Evolutionary conservation across 2,797 vertebrate species (phyloP).

Genomic region (Gymnothorax reevesii): DNA sequence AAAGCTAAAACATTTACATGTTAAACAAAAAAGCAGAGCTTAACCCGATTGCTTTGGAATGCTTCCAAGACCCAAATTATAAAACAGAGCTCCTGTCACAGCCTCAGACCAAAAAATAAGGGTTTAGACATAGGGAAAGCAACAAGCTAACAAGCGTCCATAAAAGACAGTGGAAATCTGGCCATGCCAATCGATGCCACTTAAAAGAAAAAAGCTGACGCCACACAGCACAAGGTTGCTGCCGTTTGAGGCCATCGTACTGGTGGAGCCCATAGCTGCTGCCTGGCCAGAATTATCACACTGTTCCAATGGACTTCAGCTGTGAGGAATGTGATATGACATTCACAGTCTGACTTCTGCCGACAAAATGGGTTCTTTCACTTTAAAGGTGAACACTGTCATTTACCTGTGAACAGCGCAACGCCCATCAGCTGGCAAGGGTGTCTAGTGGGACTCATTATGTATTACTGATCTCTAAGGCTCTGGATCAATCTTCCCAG

Average conservation of each 20-base stretch:
- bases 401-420: not conserved
- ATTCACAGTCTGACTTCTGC: not conserved
- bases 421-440: not conserved
- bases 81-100: not conserved
- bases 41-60: not conserved
- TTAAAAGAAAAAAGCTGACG: constrained; percentile 6
- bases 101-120: not conserved
- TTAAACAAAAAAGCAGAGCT: constrained; percentile 3
- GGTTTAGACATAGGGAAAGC: not conserved
- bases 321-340: not conserved
- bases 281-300: constrained; percentile 17
- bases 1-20: too few species aligned
- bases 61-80: not conserved
- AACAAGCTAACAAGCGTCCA: not conserved
- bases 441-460: not conserved
- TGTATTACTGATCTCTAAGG: not conserved
- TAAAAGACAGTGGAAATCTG: not conserved
- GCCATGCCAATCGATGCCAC: constrained; percentile 14
- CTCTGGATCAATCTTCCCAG: not conserved
- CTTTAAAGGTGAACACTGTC: not conserved
- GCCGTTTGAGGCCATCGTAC: constrained; percentile 3
- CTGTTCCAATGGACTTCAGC: not conserved
- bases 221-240: constrained; percentile 21
- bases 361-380: not conserved
- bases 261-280: constrained; percentile 28